Conservation (phyloP, 2,888 invertebrate genomes). For the Mamestra brassicae region DNA sequence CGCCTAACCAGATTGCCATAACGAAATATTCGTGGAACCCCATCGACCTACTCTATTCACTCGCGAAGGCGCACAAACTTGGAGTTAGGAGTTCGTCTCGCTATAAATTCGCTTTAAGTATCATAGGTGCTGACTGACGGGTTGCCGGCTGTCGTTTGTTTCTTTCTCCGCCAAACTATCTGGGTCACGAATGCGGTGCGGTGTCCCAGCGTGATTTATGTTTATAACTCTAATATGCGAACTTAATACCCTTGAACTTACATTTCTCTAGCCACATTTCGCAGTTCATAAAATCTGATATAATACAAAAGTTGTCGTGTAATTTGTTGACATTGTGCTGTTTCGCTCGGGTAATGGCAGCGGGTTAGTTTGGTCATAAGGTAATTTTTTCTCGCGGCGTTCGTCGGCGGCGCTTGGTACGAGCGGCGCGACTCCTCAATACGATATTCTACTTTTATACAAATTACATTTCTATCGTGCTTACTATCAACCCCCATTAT, state of each 20-base stretch:
- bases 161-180: conserved; percentile 70
- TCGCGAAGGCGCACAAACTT: conserved; percentile 75
- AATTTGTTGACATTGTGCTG: conserved; percentile 73
- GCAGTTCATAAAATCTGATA: conserved; percentile 74
- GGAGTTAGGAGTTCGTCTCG: conserved; percentile 73
- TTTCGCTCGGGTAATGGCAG: conserved; percentile 75
- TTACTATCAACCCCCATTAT: conserved; percentile 88
- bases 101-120: conserved; percentile 81
- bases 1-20: conserved; percentile 90
- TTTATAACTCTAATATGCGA: conserved; percentile 56
- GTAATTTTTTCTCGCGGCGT: conserved; percentile 85
- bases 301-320: conserved; percentile 76
- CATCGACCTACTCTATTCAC: conserved; percentile 81
- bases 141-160: conserved; percentile 74
- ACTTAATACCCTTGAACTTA: conserved; percentile 71
- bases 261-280: conserved; percentile 70
- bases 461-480: conserved; percentile 90
- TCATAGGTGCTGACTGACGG: conserved; percentile 81
- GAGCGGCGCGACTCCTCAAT: conserved; percentile 79
- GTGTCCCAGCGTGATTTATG: conserved; percentile 68
- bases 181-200: conserved; percentile 74
- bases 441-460: conserved; percentile 87
- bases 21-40: conserved; percentile 86
- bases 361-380: conserved; percentile 83
- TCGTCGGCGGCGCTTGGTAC: conserved; percentile 84